phyloP scores from a whole-genome alignment of 2,113 vertebrate species.

The Calidris pugnax region DNA sequence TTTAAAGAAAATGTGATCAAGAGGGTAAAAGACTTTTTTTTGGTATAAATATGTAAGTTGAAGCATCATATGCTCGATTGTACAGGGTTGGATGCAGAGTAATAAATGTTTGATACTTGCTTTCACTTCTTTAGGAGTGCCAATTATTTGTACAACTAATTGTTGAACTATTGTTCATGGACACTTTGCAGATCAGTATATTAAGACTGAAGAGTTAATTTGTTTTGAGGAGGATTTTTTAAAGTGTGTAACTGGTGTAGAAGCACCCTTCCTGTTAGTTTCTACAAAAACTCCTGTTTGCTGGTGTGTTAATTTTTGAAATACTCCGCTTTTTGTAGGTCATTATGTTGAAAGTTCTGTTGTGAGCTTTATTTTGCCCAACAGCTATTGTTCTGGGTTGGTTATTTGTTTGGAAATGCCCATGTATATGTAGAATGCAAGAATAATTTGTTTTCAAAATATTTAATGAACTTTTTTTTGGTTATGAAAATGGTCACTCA shows the following conservation, averaged over 20 bases:
- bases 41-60: not conserved
- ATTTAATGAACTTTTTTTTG: not conserved
- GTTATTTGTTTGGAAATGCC: not conserved
- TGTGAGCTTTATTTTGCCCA: not conserved
- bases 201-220: not conserved
- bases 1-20: not conserved
- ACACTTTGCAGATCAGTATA: not conserved
- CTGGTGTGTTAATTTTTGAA: not conserved
- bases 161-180: not conserved
- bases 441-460: not conserved
- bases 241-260: not conserved
- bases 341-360: not conserved
- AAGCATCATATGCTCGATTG: not conserved
- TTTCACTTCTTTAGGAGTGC: not conserved
- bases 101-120: not conserved
- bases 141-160: not conserved
- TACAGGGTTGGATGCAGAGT: not conserved
- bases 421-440: not conserved
- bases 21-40: not conserved
- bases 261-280: not conserved
- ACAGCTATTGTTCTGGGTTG: not conserved
- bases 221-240: not conserved
- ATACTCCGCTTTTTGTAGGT: not conserved
- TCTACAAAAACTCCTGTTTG: not conserved
- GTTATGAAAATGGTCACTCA: not conserved